A percentile compares a stretch with the other conserved stretches of the same genome.
Conservation (phyloP, 2,797 vertebrate species). For the Lutjanus argentimaculatus region DNA sequence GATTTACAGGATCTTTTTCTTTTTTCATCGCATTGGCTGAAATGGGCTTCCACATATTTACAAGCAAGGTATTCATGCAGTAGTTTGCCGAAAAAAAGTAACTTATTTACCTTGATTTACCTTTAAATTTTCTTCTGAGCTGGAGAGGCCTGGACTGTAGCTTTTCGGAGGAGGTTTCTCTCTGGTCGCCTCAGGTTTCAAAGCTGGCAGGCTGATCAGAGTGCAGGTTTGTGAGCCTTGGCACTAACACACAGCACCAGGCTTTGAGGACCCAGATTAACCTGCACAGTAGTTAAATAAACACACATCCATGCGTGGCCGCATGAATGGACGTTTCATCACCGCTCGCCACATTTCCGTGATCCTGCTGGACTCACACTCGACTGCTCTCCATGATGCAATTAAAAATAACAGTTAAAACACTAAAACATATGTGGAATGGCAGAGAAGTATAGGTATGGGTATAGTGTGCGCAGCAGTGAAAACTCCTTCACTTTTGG, state of each 20-base stretch:
- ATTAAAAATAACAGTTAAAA: conserved; percentile 65
- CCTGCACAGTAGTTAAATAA: conserved; percentile 82
- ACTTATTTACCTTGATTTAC: conserved; percentile 52
- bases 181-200: conserved; percentile 71
- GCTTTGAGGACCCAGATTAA: conserved; percentile 80
- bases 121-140: conserved; percentile 43
- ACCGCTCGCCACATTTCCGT: conserved; percentile 68
- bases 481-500: conserved; percentile 23
- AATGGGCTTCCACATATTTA: too few species aligned
- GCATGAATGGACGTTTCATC: conserved; percentile 82
- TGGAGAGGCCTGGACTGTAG: conserved; percentile 34
- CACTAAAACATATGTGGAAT: conserved; percentile 54
- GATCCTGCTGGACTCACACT: conserved; percentile 62
- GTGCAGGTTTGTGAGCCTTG: conserved; percentile 79
- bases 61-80: conserved; percentile 61
- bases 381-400: conserved; percentile 73
- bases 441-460: conserved; percentile 33
- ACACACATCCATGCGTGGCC: conserved; percentile 69
- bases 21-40: too few species aligned
- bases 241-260: conserved; percentile 68
- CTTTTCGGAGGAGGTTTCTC: conserved; percentile 57
- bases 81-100: conserved; percentile 10
- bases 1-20: too few species aligned
- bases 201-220: conserved; percentile 78
- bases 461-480: neutral